Percentiles rank a stretch among this genome's conserved stretches.
Evolutionary conservation across 2,113 vertebrate species (phyloP).

Genomic region (Abramis brama): DNA sequence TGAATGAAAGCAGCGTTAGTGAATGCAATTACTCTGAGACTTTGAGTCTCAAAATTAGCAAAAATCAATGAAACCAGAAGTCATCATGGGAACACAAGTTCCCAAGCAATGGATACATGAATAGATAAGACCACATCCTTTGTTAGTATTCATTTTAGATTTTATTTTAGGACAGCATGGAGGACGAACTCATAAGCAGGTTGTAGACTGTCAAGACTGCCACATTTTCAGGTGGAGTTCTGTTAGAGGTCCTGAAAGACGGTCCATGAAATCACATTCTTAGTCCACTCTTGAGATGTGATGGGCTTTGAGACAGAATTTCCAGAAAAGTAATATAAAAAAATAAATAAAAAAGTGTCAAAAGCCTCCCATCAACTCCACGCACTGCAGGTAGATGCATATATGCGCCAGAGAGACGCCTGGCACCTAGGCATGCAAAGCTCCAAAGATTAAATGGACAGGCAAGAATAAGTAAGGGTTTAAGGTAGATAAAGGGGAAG

Average conservation of each 20-base stretch:
- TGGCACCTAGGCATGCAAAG: constrained; percentile 80
- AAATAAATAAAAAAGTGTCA: background rate
- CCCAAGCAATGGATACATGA: constrained; percentile 14
- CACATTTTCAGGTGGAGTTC: constrained; percentile 1
- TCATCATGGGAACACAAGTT: constrained; percentile 47
- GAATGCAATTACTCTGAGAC: constrained; percentile 58
- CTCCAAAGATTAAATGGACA: constrained; percentile 74
- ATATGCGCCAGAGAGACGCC: constrained; percentile 68
- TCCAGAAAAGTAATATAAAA: constrained; percentile 14
- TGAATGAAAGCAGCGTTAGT: constrained; percentile 73
- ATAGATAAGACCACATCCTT: constrained; percentile 42
- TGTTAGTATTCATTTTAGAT: constrained; percentile 70
- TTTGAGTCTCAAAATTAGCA: constrained; percentile 23
- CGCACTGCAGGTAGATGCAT: constrained; percentile 69
- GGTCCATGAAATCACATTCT: constrained; percentile 52
- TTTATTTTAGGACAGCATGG: constrained; percentile 56
- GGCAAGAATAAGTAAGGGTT: constrained; percentile 67
- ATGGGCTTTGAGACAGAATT: constrained; percentile 23
- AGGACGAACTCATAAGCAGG: constrained; percentile 51
- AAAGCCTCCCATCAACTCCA: constrained; percentile 50
- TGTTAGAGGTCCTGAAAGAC: constrained; percentile 64
- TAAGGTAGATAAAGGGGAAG: constrained; percentile 64
- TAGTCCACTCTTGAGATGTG: constrained; percentile 41
- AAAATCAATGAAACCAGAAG: constrained; percentile 43
- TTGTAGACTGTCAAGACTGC: constrained; percentile 27